phyloP scores from a whole-genome alignment of 2,888 invertebrate species.

The Siphonodentalium dalli region DNA sequence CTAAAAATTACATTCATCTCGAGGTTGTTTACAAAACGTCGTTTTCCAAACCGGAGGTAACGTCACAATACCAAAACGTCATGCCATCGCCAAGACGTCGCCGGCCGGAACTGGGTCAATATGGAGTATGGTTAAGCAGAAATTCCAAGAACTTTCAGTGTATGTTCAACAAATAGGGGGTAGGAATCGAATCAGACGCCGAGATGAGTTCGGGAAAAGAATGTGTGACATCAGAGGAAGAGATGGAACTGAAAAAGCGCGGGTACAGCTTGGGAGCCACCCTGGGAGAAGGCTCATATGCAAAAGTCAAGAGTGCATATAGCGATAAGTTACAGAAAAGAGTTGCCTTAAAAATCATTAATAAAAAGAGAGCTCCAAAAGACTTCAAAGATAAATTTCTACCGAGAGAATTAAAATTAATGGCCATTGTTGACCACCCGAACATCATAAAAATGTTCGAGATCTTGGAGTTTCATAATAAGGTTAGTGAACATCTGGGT shows the following conservation, averaged over 20 bases:
- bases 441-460: constrained; percentile 81
- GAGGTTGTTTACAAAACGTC: too few relatives aligned
- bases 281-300: constrained; percentile 62
- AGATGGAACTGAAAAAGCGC: constrained; percentile 56
- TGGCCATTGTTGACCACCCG: constrained; percentile 79
- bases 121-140: not conserved
- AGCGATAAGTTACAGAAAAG: constrained; percentile 43
- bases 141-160: too few relatives aligned
- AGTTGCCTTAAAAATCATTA: constrained; percentile 75
- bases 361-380: constrained; percentile 73
- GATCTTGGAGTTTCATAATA: constrained; percentile 77
- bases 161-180: too few relatives aligned
- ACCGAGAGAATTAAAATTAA: constrained; percentile 81
- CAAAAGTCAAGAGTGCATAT: constrained; percentile 77
- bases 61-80: constrained; percentile 24
- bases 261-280: constrained; percentile 68
- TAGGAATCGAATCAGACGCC: not conserved
- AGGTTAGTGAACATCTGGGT: constrained; percentile 72
- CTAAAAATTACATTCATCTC: too few relatives aligned
- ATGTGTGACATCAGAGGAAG: constrained; percentile 46
- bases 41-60: too few relatives aligned
- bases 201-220: constrained; percentile 22
- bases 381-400: constrained; percentile 83
- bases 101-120: not conserved
- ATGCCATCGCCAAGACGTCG: not conserved